These are phyloP conservation scores for Torymus auratus DNA, from an alignment of 2,888 invertebrate genomes.

Conservation along the genomic window DNA sequence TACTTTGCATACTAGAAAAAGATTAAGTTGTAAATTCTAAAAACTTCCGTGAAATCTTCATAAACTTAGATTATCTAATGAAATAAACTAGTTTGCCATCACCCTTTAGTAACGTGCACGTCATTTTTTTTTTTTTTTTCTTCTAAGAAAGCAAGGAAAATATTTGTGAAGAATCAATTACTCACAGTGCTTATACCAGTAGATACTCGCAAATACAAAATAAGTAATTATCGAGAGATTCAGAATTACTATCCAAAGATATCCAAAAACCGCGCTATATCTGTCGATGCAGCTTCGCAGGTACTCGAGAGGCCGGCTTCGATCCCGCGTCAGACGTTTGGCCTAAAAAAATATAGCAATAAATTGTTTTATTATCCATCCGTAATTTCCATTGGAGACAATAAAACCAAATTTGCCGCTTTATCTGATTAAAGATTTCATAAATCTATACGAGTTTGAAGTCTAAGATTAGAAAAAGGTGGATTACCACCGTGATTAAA, in stretches of 20 bases:
- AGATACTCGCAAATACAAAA: conserved; percentile 67
- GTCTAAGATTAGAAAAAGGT: background rate
- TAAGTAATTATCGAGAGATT: conserved; percentile 67
- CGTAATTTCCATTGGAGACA: conserved; percentile 10
- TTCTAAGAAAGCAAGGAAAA: too few relatives aligned
- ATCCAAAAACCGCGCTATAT: conserved; percentile 24
- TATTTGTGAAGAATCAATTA: conserved; percentile 18
- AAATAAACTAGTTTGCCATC: background rate
- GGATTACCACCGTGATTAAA: background rate
- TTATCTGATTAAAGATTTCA: background rate
- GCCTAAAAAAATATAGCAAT: conserved; percentile 22
- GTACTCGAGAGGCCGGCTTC: background rate
- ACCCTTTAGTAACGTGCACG: too few relatives aligned
- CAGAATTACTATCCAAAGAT: conserved; percentile 59
- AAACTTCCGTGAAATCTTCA: background rate
- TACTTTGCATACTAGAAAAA: too few relatives aligned
- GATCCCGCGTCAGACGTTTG: background rate
- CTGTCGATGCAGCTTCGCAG: conserved; percentile 13
- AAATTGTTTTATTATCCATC: background rate
- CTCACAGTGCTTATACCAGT: conserved; percentile 68
- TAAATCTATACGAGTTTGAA: background rate
- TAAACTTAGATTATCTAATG: background rate
- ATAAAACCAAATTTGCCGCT: background rate
- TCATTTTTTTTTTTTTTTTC: too few relatives aligned
- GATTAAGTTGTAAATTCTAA: background rate